Percentiles rank a stretch among this genome's conserved stretches.
Evolutionary conservation across 2,113 vertebrate genomes (phyloP).

Genomic region (Cacatua alba): DNA sequence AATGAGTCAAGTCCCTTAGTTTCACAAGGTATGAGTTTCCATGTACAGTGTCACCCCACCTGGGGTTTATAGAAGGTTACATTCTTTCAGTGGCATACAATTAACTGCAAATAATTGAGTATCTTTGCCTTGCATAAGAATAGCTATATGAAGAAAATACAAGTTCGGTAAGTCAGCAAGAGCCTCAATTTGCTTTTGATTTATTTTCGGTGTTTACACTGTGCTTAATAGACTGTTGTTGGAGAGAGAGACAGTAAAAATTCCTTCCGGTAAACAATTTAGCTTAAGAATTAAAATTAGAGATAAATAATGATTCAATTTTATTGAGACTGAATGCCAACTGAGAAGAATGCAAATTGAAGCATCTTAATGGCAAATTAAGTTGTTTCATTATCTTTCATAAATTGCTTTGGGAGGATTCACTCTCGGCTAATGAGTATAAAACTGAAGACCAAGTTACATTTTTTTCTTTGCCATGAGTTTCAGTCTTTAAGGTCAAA

Average conservation of each 20-base stretch:
- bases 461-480: neutral
- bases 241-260: conserved; percentile 36
- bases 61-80: neutral
- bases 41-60: neutral
- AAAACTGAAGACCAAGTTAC: neutral
- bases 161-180: conserved; percentile 56
- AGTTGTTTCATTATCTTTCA: conserved; percentile 61
- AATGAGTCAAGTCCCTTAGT: neutral
- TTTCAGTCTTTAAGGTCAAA: neutral
- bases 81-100: neutral
- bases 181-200: conserved; percentile 60
- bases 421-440: conserved; percentile 33
- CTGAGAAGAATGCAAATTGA: conserved; percentile 49
- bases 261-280: conserved; percentile 62
- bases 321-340: neutral
- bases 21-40: fast-evolving
- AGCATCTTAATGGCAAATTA: conserved; percentile 57
- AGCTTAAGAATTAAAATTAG: conserved; percentile 63
- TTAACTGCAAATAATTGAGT: conserved; percentile 39
- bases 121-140: neutral
- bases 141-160: neutral
- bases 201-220: conserved; percentile 57
- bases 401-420: conserved; percentile 59
- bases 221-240: conserved; percentile 62
- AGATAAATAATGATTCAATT: conserved; percentile 63